Evolutionary conservation across 2,888 invertebrate species (phyloP).

Genomic region (Campoplex capitator): DNA sequence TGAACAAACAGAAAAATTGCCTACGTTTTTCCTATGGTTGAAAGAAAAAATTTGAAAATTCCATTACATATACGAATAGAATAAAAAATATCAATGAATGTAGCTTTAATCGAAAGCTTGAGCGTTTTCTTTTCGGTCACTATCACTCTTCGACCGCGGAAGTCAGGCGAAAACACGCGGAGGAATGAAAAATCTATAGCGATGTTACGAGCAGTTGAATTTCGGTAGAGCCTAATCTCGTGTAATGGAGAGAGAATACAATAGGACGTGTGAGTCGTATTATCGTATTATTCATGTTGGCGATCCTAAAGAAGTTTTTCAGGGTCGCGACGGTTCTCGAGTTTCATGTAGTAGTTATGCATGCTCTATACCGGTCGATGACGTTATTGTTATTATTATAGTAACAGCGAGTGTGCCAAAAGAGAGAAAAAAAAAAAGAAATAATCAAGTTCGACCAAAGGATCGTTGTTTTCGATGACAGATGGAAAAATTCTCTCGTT

Average conservation of each 20-base stretch:
- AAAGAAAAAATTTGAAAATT: not conserved
- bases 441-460: constrained; percentile 7
- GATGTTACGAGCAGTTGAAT: not conserved
- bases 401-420: not conserved
- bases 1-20: not conserved
- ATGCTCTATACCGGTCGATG: constrained; percentile 65
- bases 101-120: not conserved
- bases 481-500: not conserved
- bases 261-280: not conserved
- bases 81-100: not conserved
- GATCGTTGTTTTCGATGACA: not conserved
- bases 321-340: constrained; percentile 56
- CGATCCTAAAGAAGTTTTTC: constrained; percentile 39
- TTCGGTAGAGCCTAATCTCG: not conserved
- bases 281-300: constrained; percentile 13
- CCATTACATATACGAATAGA: not conserved
- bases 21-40: not conserved
- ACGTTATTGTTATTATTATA: constrained; percentile 54
- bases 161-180: not conserved
- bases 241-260: not conserved
- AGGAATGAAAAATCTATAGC: not conserved
- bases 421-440: not conserved
- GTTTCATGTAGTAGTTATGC: constrained; percentile 39
- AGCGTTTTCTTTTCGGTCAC: not conserved
- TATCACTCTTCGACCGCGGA: not conserved